These are phyloP conservation scores for Aphis gossypii DNA, from an alignment of 1,140 invertebrate species.

Conservation along the genomic window DNA sequence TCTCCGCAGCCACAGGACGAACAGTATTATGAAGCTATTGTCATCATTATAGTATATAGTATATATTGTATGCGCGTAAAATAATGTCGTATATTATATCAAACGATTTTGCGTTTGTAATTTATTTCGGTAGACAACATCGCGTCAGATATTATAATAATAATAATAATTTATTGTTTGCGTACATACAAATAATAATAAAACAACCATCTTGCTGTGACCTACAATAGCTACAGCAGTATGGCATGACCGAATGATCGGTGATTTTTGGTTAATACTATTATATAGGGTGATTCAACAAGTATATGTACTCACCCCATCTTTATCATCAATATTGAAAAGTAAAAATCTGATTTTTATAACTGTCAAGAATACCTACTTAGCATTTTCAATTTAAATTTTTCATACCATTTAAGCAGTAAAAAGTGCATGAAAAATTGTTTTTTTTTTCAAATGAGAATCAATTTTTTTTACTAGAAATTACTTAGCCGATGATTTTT, in stretches of 20 bases:
- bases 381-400: no score
- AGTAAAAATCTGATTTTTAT: neutral
- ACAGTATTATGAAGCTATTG: neutral
- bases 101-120: neutral
- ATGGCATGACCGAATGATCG: neutral
- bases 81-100: neutral
- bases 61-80: neutral
- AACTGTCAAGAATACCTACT: neutral
- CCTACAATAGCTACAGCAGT: neutral
- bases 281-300: neutral
- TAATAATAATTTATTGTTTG: neutral
- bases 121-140: neutral
- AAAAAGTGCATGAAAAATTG: no score
- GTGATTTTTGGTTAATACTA: neutral
- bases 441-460: no score
- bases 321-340: neutral
- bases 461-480: no score
- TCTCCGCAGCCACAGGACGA: neutral
- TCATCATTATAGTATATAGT: neutral
- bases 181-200: neutral
- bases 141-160: neutral
- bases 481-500: no score
- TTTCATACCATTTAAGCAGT: no score
- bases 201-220: neutral
- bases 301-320: neutral